Evolutionary conservation across 2,888 invertebrate species (phyloP).

Genomic region (Pristionchus arcanus): DNA sequence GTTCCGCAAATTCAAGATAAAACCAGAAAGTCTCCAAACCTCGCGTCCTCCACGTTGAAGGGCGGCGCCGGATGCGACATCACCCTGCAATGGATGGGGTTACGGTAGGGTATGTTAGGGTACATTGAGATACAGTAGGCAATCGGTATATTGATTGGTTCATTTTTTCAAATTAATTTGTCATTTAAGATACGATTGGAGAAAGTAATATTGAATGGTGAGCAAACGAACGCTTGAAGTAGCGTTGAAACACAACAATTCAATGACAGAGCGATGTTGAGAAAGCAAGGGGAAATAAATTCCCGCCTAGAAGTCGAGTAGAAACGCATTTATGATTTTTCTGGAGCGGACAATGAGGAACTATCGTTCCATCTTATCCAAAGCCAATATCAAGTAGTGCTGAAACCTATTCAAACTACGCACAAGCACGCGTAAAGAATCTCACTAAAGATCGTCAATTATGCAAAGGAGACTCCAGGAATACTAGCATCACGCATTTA

Average conservation of each 20-base stretch:
- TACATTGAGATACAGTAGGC: background rate
- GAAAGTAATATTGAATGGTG: no score
- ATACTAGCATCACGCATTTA: no score
- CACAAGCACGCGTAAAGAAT: background rate
- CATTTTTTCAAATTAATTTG: no score
- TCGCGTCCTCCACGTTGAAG: constrained; percentile 31
- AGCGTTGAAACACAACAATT: background rate
- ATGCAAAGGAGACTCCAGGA: background rate
- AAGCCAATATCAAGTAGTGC: background rate
- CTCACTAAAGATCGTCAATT: no score
- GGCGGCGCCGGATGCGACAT: constrained; percentile 38
- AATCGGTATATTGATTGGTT: no score
- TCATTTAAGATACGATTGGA: no score
- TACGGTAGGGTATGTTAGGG: background rate
- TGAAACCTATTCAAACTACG: background rate
- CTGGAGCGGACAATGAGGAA: no score
- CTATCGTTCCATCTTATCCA: background rate
- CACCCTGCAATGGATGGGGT: background rate
- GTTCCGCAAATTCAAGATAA: background rate
- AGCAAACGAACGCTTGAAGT: background rate
- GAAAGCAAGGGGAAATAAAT: no score
- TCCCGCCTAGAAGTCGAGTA: no score
- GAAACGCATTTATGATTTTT: no score
- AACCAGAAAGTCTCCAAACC: background rate
- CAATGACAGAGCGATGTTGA: no score